Conservation (phyloP, 2,888 invertebrate genomes). For the Hypomecis punctinalis region DNA sequence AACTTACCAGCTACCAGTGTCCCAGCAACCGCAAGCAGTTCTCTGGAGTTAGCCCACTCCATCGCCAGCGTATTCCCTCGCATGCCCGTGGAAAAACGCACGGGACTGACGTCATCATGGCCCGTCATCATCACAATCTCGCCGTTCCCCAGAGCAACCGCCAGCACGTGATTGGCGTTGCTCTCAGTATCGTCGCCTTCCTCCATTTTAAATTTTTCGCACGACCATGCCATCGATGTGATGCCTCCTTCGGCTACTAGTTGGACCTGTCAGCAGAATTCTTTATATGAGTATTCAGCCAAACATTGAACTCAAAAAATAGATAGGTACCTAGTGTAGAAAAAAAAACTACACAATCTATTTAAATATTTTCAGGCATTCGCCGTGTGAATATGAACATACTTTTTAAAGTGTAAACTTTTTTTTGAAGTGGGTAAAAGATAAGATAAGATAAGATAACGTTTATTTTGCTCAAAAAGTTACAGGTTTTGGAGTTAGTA, state of each 20-base stretch:
- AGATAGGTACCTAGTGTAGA: too few species aligned
- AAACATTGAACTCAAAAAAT: not conserved
- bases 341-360: too few species aligned
- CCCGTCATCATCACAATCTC: slow-evolving; percentile 94
- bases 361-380: too few species aligned
- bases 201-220: slow-evolving; percentile 99
- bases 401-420: too few species aligned
- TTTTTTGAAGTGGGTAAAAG: too few species aligned
- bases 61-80: slow-evolving; percentile 92
- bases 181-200: slow-evolving; percentile 92
- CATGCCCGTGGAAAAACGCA: slow-evolving; percentile 92
- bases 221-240: slow-evolving; percentile 97
- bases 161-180: slow-evolving; percentile 89
- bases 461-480: too few species aligned
- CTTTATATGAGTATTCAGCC: not conserved
- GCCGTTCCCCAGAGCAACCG: slow-evolving; percentile 95
- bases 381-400: too few species aligned
- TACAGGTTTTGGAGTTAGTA: too few species aligned
- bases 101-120: slow-evolving; percentile 97
- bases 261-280: slow-evolving; percentile 83
- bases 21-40: slow-evolving; percentile 96
- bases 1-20: slow-evolving; percentile 79
- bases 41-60: slow-evolving; percentile 98
- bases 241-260: slow-evolving; percentile 94
- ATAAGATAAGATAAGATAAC: too few species aligned